phyloP scores from a whole-genome alignment of 2,888 invertebrate species.

The Eupithecia tripunctaria region DNA sequence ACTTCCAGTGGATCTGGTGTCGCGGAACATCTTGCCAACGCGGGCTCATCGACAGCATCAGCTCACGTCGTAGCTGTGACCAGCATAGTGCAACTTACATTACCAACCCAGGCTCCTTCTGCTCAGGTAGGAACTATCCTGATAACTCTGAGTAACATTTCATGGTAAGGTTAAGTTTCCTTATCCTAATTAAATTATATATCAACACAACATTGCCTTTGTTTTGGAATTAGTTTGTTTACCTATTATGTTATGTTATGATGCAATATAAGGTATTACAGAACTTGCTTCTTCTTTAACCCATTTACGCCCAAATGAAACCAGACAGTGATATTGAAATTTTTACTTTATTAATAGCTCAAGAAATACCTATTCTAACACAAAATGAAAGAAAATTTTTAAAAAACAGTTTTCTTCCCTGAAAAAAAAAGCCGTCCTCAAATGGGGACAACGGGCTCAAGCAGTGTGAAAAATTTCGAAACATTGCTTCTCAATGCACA shows the following conservation, averaged over 20 bases:
- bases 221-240: background rate
- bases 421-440: no score
- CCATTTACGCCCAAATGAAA: no score
- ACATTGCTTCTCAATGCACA: no score
- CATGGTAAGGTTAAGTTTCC: background rate
- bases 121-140: conserved; percentile 86
- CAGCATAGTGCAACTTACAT: conserved; percentile 95
- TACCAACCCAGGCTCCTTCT: conserved; percentile 87
- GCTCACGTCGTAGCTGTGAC: conserved; percentile 83
- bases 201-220: conserved; percentile 8
- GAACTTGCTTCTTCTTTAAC: background rate
- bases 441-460: no score
- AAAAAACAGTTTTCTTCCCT: no score
- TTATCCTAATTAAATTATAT: background rate
- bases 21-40: conserved; percentile 68
- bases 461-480: no score
- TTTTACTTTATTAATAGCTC: no score
- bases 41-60: conserved; percentile 63
- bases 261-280: background rate
- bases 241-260: background rate
- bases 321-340: no score
- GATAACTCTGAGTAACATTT: background rate
- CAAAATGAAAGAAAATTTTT: no score
- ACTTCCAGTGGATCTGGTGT: conserved; percentile 73
- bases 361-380: no score